These are phyloP conservation scores for Deroptyus accipitrinus DNA, from an alignment of 2,113 vertebrate genomes.

Conservation along the genomic window DNA sequence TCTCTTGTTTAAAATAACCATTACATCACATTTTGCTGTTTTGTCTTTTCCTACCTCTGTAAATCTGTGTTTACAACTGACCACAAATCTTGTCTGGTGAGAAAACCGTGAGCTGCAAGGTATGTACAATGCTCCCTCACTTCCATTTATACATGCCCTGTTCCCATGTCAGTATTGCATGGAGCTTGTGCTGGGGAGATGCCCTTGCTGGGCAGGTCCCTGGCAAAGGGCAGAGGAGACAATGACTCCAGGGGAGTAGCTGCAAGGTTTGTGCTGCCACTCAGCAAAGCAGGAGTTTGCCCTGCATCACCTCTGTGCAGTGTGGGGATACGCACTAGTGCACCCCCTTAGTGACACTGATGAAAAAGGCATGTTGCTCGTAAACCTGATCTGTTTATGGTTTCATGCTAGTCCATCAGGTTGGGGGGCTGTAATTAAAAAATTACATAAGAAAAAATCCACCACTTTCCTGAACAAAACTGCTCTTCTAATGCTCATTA, in stretches of 20 bases:
- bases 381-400: background rate
- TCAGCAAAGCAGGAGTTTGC: background rate
- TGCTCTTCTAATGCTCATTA: slow-evolving; percentile 51
- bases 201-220: rapidly evolving
- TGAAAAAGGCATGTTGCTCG: background rate
- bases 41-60: background rate
- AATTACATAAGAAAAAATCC: slow-evolving; percentile 27
- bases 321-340: rapidly evolving
- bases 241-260: background rate
- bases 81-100: background rate
- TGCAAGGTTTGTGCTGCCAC: background rate
- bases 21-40: background rate
- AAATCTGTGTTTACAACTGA: background rate
- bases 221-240: background rate
- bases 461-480: slow-evolving; percentile 31
- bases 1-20: background rate
- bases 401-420: background rate
- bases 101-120: rapidly evolving
- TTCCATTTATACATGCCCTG: rapidly evolving
- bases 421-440: slow-evolving; percentile 36
- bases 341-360: background rate
- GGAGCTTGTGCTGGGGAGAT: rapidly evolving
- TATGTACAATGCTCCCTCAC: rapidly evolving
- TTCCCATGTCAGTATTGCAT: rapidly evolving
- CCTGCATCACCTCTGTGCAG: background rate